Conservation (phyloP, 1,140 invertebrate genomes). For the Cotesia typhae region DNA sequence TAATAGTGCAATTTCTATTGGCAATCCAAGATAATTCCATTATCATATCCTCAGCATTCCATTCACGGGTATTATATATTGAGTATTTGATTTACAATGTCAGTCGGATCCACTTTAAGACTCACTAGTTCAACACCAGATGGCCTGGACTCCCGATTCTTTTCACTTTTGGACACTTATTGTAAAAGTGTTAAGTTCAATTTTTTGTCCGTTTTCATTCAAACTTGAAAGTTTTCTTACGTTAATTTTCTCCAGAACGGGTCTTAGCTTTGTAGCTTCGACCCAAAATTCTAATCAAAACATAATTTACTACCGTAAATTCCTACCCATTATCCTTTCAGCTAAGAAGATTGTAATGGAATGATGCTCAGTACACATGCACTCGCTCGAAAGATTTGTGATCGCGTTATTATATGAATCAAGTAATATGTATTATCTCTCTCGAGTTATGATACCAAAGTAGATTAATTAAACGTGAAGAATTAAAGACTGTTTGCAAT, state of each 20-base stretch:
- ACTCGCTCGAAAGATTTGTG: no score
- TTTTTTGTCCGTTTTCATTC: background rate
- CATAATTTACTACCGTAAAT: background rate
- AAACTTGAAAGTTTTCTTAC: conserved; percentile 48
- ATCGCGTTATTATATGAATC: no score
- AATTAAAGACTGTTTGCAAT: background rate
- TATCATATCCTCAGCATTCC: background rate
- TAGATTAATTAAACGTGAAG: background rate
- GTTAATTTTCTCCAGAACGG: conserved; percentile 59
- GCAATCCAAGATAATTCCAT: background rate
- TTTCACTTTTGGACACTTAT: background rate
- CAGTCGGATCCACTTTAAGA: background rate
- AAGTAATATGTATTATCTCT: no score
- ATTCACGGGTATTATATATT: background rate
- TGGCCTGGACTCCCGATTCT: background rate
- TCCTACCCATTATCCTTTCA: background rate
- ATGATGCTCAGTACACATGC: no score
- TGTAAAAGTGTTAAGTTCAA: background rate
- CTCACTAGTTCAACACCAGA: background rate
- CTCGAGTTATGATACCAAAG: background rate
- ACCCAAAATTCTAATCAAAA: conserved; percentile 37
- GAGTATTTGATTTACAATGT: background rate
- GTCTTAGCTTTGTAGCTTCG: conserved; percentile 46
- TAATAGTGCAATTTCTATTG: background rate
- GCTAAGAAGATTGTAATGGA: no score